A percentile compares a stretch with the other conserved stretches of the same genome.
These are phyloP conservation scores for Poeciliopsis gracilis DNA, from an alignment of 2,797 vertebrate genomes.

Conservation along the genomic window DNA sequence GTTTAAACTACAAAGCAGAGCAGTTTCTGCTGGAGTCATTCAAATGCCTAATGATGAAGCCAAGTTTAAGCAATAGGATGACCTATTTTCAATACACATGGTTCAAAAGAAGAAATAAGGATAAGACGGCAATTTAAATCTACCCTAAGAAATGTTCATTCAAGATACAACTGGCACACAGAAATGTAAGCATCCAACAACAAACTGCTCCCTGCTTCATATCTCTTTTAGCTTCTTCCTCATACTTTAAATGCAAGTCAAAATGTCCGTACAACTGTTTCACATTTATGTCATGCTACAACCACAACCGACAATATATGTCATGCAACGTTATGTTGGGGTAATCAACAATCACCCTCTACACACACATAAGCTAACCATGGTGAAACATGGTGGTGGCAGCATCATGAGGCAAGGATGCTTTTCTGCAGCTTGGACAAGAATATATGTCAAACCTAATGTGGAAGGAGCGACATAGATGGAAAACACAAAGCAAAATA, in stretches of 20 bases:
- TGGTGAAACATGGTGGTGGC: too few species aligned
- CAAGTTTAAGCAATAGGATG: not conserved
- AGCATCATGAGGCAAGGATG: not conserved
- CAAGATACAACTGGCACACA: not conserved
- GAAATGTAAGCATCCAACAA: not conserved
- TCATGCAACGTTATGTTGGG: not conserved
- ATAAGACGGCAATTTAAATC: not conserved
- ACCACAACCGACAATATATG: not conserved
- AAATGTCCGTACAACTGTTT: not conserved
- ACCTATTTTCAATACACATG: not conserved
- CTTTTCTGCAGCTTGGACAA: not conserved
- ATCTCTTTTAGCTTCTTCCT: not conserved
- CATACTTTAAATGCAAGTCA: not conserved
- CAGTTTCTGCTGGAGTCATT: slow-evolving; percentile 14
- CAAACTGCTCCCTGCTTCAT: not conserved
- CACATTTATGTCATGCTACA: too few species aligned
- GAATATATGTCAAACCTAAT: not conserved
- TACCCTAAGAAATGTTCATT: not conserved
- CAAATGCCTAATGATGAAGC: slow-evolving; percentile 19
- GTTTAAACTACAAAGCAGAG: not conserved
- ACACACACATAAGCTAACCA: too few species aligned
- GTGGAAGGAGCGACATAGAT: not conserved
- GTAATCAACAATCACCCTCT: not conserved
- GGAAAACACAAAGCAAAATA: too few species aligned
- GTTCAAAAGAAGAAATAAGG: not conserved